Conservation (phyloP, 2,888 invertebrate species). For the Lumbricus terrestris region DNA sequence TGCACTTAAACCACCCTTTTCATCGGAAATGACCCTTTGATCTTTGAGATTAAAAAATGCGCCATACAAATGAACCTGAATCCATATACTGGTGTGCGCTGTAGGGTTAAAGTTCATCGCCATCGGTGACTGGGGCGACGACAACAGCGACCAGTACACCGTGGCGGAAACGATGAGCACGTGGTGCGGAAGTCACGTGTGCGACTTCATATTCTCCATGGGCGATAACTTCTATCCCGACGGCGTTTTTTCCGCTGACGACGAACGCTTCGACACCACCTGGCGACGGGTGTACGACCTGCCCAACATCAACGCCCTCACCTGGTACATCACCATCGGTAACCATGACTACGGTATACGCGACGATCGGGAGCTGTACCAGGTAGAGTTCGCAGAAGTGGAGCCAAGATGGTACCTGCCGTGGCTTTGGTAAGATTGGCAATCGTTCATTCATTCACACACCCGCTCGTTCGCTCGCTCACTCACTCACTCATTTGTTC, state of each 20-base stretch:
- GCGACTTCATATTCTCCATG: constrained; percentile 23
- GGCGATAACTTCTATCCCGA: constrained; percentile 36
- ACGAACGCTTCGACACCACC: constrained; percentile 25
- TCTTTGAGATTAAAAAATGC: background rate
- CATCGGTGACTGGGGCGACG: constrained; percentile 30
- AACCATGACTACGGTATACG: constrained; percentile 33
- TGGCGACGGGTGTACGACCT: constrained; percentile 34
- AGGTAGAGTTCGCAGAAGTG: constrained; percentile 19
- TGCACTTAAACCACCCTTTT: too few relatives aligned
- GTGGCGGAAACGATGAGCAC: constrained; percentile 24
- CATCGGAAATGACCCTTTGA: too few relatives aligned
- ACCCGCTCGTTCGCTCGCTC: background rate
- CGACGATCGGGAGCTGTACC: constrained; percentile 23
- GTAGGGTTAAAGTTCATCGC: constrained; percentile 17
- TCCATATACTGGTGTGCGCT: background rate
- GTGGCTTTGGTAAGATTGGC: constrained; percentile 4
- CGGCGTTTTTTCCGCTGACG: constrained; percentile 26
- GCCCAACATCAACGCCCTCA: constrained; percentile 7
- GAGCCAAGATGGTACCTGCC: constrained; percentile 25
- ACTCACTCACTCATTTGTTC: background rate
- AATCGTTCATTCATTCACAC: background rate
- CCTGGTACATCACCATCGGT: constrained; percentile 31
- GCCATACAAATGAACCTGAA: background rate
- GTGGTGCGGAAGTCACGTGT: constrained; percentile 19
- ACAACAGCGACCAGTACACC: constrained; percentile 14